These are phyloP conservation scores for Ephydatia muelleri DNA, from an alignment of 37 sponge, comb jelly and placozoan genomes.

Conservation along the genomic window DNA sequence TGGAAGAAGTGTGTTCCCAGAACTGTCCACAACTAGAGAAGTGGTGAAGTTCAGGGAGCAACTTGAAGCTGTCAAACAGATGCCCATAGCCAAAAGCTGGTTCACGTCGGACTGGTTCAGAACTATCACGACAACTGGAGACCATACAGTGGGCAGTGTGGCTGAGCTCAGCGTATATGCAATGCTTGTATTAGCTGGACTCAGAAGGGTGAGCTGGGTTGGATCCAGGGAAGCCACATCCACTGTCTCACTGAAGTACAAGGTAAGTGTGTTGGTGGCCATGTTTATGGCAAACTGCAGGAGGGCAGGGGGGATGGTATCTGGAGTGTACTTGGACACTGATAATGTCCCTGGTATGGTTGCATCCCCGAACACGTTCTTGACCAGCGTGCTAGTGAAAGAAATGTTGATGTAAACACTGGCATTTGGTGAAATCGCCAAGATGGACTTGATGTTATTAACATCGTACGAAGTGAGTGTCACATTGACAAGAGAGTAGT, in stretches of 20 bases:
- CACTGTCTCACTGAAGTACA: slow-evolving; percentile 86
- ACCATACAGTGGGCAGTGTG: slow-evolving; percentile 20
- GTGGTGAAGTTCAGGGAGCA: slow-evolving; percentile 77
- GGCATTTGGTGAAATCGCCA: slow-evolving; percentile 64
- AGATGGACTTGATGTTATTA: slow-evolving; percentile 71
- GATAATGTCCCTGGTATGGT: slow-evolving; percentile 27
- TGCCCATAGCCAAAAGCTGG: slow-evolving; percentile 71
- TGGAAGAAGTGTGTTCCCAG: slow-evolving; percentile 38
- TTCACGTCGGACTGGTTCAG: slow-evolving; percentile 73
- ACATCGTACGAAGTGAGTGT: slow-evolving; percentile 49
- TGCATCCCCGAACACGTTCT: slow-evolving; percentile 56
- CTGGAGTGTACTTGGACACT: slow-evolving; percentile 58
- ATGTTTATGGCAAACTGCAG: slow-evolving; percentile 69
- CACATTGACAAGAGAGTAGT: slow-evolving; percentile 42
- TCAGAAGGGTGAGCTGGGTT: slow-evolving; percentile 61
- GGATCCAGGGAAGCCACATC: slow-evolving; percentile 63
- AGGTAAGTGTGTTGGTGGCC: slow-evolving; percentile 54
- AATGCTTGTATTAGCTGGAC: slow-evolving; percentile 33
- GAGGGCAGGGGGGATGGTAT: slow-evolving; percentile 55
- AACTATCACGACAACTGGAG: slow-evolving; percentile 40
- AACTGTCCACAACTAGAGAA: slow-evolving; percentile 52
- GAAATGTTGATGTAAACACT: slow-evolving; percentile 48
- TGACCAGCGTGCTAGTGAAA: slow-evolving; percentile 35
- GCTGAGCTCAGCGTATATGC: slow-evolving; percentile 37
- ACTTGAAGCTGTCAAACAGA: neutral